Conservation (phyloP, 64 coral and sea anemone genomes). For the Montipora sp. region DNA sequence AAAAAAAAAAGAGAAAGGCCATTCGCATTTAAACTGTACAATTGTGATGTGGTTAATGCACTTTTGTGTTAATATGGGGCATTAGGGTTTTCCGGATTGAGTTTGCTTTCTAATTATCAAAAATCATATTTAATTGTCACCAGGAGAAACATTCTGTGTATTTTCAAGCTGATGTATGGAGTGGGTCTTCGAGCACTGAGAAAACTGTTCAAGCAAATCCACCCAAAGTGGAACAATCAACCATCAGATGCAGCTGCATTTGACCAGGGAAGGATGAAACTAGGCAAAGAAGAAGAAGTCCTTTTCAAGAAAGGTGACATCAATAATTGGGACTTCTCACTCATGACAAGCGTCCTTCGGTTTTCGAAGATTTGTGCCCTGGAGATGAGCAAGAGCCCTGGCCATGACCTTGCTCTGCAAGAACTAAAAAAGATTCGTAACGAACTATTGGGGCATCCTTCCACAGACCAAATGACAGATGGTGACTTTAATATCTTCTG, state of each 20-base stretch:
- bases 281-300: conserved; percentile 29
- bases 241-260: conserved; percentile 62
- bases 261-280: conserved; percentile 57
- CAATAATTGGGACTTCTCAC: conserved; percentile 84
- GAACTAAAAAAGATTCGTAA: conserved; percentile 68
- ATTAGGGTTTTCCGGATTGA: too few relatives aligned
- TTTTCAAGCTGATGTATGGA: conserved; percentile 75
- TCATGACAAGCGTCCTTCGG: conserved; percentile 70
- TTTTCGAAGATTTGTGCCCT: conserved; percentile 57
- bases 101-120: too few relatives aligned
- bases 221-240: conserved; percentile 76
- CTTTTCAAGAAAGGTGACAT: conserved; percentile 72
- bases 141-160: conserved; percentile 73
- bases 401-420: conserved; percentile 44
- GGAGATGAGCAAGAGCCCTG: conserved; percentile 55
- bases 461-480: conserved; percentile 62
- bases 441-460: conserved; percentile 70
- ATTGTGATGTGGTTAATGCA: too few relatives aligned
- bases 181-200: conserved; percentile 57
- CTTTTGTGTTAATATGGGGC: too few relatives aligned
- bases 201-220: conserved; percentile 69
- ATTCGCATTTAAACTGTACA: too few relatives aligned
- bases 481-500: conserved; percentile 63
- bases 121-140: not conserved
- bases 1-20: too few relatives aligned